phyloP scores from a whole-genome alignment of 2,888 invertebrate species.

The Orthosia incerta region DNA sequence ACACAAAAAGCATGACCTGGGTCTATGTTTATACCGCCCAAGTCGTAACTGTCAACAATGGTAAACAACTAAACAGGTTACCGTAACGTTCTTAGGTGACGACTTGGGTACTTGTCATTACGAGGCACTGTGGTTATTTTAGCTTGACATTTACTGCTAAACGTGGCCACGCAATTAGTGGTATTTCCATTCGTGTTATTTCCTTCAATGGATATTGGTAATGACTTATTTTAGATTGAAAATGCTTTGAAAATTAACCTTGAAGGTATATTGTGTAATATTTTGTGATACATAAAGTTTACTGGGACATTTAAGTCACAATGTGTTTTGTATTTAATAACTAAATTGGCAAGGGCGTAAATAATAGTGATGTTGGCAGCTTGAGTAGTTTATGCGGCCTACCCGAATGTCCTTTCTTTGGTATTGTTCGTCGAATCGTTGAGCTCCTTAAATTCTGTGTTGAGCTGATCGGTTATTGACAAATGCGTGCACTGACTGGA shows the following conservation, averaged over 20 bases:
- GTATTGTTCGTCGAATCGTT: no score
- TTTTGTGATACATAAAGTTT: constrained; percentile 6
- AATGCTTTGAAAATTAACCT: constrained; percentile 5
- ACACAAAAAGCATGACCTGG: neutral
- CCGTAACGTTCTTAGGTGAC: constrained; percentile 32
- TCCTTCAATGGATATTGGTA: constrained; percentile 24
- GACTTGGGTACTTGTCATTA: constrained; percentile 21
- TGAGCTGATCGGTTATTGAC: no score
- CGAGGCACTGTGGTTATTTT: constrained; percentile 14
- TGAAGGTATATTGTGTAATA: constrained; percentile 3
- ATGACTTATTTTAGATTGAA: constrained; percentile 6
- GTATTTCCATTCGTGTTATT: constrained; percentile 23
- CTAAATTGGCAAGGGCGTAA: neutral
- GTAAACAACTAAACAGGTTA: constrained; percentile 29
- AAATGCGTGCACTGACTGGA: no score
- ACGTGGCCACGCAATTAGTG: constrained; percentile 50
- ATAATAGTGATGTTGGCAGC: neutral
- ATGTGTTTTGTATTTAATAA: neutral
- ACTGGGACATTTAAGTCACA: neutral
- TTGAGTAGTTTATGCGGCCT: no score
- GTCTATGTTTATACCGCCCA: constrained; percentile 17
- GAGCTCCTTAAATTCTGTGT: no score
- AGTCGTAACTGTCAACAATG: constrained; percentile 31
- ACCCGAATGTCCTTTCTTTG: no score
- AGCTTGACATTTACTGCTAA: constrained; percentile 41